Conservation (phyloP, 2,888 invertebrate genomes). For the Chrysodeixis includens region DNA sequence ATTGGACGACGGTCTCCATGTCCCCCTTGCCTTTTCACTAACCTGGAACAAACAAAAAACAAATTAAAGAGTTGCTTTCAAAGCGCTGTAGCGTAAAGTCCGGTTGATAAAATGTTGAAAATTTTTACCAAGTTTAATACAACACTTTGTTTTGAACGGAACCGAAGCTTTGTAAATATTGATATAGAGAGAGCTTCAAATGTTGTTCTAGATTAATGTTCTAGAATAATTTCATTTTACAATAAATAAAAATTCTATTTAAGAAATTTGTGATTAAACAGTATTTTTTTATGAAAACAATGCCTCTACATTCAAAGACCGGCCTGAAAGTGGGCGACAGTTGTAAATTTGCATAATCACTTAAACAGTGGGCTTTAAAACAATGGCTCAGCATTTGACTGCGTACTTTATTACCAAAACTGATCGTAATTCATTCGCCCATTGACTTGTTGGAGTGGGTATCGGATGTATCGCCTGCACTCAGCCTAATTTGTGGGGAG, state of each 20-base stretch:
- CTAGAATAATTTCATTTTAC: no score
- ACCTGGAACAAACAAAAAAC: slow-evolving; percentile 83
- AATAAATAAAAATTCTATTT: neutral
- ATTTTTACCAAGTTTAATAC: slow-evolving; percentile 21
- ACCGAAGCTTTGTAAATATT: slow-evolving; percentile 6
- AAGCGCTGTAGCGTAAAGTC: slow-evolving; percentile 36
- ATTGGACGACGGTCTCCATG: slow-evolving; percentile 86
- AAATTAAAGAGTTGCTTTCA: slow-evolving; percentile 58
- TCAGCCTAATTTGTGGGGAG: slow-evolving; percentile 74
- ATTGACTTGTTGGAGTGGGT: slow-evolving; percentile 59
- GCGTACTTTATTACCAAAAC: slow-evolving; percentile 51
- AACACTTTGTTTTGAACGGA: slow-evolving; percentile 7
- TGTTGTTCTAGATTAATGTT: neutral
- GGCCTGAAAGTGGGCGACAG: slow-evolving; percentile 6
- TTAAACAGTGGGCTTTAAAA: slow-evolving; percentile 43
- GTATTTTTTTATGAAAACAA: slow-evolving; percentile 7
- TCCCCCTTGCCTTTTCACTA: slow-evolving; percentile 68
- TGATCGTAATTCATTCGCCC: slow-evolving; percentile 53
- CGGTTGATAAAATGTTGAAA: slow-evolving; percentile 21
- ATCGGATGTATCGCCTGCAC: slow-evolving; percentile 66
- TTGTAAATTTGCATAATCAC: slow-evolving; percentile 51
- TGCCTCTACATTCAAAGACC: slow-evolving; percentile 8
- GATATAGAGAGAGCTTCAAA: neutral
- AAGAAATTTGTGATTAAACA: neutral
- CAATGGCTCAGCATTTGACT: slow-evolving; percentile 46